These are phyloP conservation scores for Ochropleura plecta DNA, from an alignment of 2,888 invertebrate species.

Conservation along the genomic window DNA sequence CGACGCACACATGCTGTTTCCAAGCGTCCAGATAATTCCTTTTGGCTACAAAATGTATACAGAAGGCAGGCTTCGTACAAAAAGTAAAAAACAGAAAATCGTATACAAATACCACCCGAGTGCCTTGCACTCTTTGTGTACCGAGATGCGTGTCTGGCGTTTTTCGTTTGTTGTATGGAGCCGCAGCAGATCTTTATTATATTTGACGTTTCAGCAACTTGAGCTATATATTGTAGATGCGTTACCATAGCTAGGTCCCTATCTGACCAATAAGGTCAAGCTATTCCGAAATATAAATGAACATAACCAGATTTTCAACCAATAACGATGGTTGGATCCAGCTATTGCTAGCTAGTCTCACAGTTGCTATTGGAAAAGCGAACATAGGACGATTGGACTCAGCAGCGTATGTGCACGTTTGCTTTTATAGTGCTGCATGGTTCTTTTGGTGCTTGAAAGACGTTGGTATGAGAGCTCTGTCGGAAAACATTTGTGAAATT, in stretches of 20 bases:
- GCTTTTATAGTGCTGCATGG: constrained; percentile 1
- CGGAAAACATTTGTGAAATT: background rate
- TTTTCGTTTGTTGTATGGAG: background rate
- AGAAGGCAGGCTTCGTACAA: background rate
- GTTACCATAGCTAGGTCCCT: no score
- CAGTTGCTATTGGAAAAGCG: background rate
- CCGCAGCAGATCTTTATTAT: background rate
- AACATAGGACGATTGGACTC: background rate
- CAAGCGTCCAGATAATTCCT: background rate
- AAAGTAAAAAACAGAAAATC: background rate
- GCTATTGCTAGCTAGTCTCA: no score
- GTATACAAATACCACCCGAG: background rate
- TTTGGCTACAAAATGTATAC: background rate
- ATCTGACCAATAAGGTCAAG: no score
- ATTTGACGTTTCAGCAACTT: background rate
- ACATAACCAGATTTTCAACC: no score
- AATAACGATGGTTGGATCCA: no score
- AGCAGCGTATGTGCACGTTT: background rate
- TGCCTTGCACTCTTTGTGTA: background rate
- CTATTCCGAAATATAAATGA: no score
- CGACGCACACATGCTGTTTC: background rate
- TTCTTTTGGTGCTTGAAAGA: background rate
- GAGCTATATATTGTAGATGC: no score
- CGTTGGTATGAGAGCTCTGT: background rate
- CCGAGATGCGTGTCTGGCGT: background rate